phyloP scores from a whole-genome alignment of 2,113 vertebrate species.

The Psophia crepitans region DNA sequence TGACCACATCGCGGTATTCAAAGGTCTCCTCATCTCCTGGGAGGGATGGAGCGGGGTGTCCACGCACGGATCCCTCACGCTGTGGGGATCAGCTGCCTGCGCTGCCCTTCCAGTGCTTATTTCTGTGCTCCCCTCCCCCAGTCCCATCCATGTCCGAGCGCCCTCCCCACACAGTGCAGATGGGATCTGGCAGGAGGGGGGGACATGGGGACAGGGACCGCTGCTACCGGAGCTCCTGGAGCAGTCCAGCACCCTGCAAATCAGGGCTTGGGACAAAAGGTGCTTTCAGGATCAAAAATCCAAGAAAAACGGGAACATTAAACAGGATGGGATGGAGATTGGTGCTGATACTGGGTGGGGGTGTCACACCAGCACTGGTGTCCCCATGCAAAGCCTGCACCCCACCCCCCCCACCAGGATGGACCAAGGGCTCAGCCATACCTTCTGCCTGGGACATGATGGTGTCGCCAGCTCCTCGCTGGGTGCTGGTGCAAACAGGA shows the following conservation, averaged over 20 bases:
- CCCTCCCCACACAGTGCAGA: accelerated
- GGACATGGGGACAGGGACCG: not conserved
- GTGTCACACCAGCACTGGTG: not conserved
- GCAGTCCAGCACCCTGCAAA: not conserved
- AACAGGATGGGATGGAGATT: not conserved
- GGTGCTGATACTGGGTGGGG: accelerated
- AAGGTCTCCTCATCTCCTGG: slow-evolving; percentile 48
- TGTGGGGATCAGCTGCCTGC: not conserved
- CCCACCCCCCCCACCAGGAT: accelerated
- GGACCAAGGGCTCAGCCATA: not conserved
- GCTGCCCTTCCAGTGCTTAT: not conserved
- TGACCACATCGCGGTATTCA: slow-evolving; percentile 39
- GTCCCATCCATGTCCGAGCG: not conserved
- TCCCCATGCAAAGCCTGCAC: not conserved
- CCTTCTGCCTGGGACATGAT: slow-evolving; percentile 36
- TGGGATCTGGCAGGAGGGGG: not conserved
- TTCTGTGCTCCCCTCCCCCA: not conserved
- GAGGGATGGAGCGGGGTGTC: not conserved
- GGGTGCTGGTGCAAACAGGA: not conserved
- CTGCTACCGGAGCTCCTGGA: not conserved
- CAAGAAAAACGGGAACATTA: accelerated
- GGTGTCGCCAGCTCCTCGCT: not conserved
- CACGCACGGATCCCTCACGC: not conserved
- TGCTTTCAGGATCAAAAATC: not conserved
- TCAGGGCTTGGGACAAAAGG: not conserved